Evolutionary conservation across 2,113 vertebrate genomes (phyloP).

Genomic region (Zosterops japonicus): DNA sequence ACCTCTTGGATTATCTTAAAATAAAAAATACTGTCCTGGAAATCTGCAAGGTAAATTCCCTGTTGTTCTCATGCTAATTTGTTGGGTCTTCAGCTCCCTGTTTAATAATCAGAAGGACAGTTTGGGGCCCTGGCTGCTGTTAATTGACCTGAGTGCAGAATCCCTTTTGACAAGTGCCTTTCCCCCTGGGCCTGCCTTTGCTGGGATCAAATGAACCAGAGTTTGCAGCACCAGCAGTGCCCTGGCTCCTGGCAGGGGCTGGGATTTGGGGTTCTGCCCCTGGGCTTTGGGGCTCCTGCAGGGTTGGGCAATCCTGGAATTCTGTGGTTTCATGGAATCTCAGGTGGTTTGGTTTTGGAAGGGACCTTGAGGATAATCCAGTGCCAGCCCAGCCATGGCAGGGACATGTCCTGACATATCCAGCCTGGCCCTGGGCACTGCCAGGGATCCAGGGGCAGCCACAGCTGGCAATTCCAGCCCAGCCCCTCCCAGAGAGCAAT

Average conservation of each 20-base stretch:
- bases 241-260: neutral
- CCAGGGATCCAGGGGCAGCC: neutral
- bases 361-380: neutral
- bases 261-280: neutral
- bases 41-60: neutral
- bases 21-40: rapidly evolving
- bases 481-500: neutral
- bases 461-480: neutral
- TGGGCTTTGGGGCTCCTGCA: neutral
- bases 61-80: conserved; percentile 1
- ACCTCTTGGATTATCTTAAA: neutral
- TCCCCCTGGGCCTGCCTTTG: neutral
- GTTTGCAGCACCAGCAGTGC: neutral
- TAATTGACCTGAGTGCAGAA: neutral
- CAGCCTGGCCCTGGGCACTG: neutral
- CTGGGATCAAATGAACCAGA: neutral
- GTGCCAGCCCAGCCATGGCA: rapidly evolving
- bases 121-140: neutral
- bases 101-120: neutral
- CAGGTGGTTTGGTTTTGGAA: neutral
- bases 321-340: rapidly evolving
- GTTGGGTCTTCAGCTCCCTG: neutral
- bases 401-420: neutral
- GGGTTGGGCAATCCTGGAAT: neutral
- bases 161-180: conserved; percentile 19